Conservation (phyloP, 2,113 vertebrate genomes). For the Neolamprologus devosi region DNA sequence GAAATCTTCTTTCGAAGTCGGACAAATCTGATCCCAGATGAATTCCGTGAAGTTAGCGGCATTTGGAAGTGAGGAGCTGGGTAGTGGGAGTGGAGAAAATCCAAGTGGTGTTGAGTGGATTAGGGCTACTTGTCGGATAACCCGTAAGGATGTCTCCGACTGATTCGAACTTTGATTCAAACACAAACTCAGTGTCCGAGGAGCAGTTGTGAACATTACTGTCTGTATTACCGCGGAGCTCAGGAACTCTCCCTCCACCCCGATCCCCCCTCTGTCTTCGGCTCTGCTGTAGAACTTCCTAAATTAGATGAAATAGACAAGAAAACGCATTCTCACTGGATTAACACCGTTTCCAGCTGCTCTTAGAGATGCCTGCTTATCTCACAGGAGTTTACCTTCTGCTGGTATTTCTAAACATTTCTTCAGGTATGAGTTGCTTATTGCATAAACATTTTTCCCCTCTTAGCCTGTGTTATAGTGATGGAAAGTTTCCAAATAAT, state of each 20-base stretch:
- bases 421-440: constrained; percentile 55
- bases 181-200: not conserved
- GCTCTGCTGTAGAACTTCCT: constrained; percentile 20
- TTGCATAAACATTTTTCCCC: not conserved
- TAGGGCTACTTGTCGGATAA: not conserved
- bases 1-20: not conserved
- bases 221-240: not conserved
- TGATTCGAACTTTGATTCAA: constrained; percentile 32
- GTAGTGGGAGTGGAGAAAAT: not conserved
- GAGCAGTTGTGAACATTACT: constrained; percentile 9
- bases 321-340: constrained; percentile 28
- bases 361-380: constrained; percentile 59
- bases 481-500: not conserved
- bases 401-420: constrained; percentile 54
- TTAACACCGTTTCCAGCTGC: constrained; percentile 35
- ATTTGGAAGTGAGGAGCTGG: constrained; percentile 16
- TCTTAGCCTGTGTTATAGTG: not conserved
- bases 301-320: constrained; percentile 31
- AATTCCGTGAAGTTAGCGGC: constrained; percentile 39
- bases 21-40: constrained; percentile 24
- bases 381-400: constrained; percentile 52
- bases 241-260: constrained; percentile 12
- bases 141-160: constrained; percentile 27
- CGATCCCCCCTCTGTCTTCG: not conserved
- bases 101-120: constrained; percentile 17